Percentiles rank a stretch among this genome's conserved stretches.
phyloP scores from a whole-genome alignment of 2,888 invertebrate species.

The Apodemia hepburni region DNA sequence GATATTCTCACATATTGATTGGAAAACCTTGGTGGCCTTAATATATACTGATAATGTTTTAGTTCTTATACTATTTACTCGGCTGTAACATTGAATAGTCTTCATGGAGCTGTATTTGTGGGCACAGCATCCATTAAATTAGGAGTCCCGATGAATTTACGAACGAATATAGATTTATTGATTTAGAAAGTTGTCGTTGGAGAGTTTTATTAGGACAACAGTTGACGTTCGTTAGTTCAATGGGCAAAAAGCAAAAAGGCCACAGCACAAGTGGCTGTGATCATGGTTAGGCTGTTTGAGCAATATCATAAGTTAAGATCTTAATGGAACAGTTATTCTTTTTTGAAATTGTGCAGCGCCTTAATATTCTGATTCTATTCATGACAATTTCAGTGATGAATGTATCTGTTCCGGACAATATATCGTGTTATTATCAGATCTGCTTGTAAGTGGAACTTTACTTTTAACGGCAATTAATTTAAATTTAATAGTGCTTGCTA shows the following conservation, averaged over 20 bases:
- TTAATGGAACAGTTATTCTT: neutral
- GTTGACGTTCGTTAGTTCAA: slow-evolving; percentile 37
- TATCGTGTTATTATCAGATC: neutral
- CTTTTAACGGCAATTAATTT: too few relatives aligned
- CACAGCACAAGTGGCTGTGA: slow-evolving; percentile 33
- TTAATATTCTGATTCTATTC: neutral
- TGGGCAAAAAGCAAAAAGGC: slow-evolving; percentile 40
- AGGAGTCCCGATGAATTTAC: slow-evolving; percentile 31
- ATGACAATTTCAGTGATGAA: neutral
- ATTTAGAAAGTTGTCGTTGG: slow-evolving; percentile 6
- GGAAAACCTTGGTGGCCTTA: neutral
- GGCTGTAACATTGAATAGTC: neutral
- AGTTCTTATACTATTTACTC: neutral
- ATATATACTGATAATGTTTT: slow-evolving; percentile 3
- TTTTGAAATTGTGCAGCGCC: neutral
- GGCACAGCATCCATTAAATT: neutral
- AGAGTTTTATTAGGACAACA: slow-evolving; percentile 11
- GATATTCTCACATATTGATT: too few relatives aligned
- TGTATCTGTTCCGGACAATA: neutral
- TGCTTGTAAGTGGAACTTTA: neutral
- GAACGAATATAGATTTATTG: slow-evolving; percentile 28
- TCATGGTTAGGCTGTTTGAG: neutral
- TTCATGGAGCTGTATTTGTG: neutral
- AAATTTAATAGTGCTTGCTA: too few relatives aligned
- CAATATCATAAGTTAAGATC: neutral